phyloP scores from a whole-genome alignment of 2,888 invertebrate species.

The Lacanobia wlatinum region DNA sequence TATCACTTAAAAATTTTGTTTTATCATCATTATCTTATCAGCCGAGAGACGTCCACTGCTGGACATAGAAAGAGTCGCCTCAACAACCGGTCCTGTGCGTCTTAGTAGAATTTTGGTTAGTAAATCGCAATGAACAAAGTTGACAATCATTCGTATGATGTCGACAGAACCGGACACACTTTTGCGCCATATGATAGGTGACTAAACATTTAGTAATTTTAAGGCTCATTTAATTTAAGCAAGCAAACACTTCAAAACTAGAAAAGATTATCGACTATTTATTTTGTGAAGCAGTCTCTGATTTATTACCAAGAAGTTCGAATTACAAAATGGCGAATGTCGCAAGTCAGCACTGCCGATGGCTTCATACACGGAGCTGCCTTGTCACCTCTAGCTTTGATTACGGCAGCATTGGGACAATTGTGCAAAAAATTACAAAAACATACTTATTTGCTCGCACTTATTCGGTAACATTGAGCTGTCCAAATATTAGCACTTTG shows the following conservation, averaged over 20 bases:
- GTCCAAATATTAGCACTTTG: constrained; percentile 41
- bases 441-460: constrained; percentile 37
- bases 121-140: constrained; percentile 3
- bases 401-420: constrained; percentile 38
- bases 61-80: no score
- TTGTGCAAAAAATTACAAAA: constrained; percentile 40
- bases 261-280: constrained; percentile 1
- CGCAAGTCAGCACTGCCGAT: constrained; percentile 31
- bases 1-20: no score
- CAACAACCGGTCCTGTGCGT: no score
- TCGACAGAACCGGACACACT: neutral
- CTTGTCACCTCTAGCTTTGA: constrained; percentile 34
- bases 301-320: constrained; percentile 32
- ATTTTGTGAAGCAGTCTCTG: neutral
- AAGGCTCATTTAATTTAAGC: constrained; percentile 13
- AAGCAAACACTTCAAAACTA: constrained; percentile 8
- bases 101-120: no score
- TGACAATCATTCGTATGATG: constrained; percentile 3
- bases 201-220: neutral
- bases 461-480: constrained; percentile 39
- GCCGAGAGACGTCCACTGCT: no score
- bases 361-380: constrained; percentile 14
- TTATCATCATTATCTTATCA: no score
- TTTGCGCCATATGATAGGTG: neutral
- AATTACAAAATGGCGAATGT: constrained; percentile 30